These are phyloP conservation scores for Labeo rohita DNA, from an alignment of 2,113 vertebrate genomes.

Conservation along the genomic window DNA sequence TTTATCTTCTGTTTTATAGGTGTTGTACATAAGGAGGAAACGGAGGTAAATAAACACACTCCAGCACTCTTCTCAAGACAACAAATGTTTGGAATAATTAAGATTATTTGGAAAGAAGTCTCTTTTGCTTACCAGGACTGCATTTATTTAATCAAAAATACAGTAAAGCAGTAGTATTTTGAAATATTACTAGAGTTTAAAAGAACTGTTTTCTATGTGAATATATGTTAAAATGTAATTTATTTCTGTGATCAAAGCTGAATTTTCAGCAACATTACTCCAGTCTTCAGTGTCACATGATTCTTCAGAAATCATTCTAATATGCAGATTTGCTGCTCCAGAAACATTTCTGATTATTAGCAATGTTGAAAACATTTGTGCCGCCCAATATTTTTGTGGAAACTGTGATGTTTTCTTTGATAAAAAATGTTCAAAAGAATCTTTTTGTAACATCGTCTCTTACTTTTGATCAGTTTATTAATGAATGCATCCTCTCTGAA, in stretches of 20 bases:
- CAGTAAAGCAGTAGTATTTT: not conserved
- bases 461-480: not conserved
- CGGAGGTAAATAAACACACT: conserved; percentile 76
- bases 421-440: not conserved
- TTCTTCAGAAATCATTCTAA: not conserved
- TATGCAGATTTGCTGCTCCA: not conserved
- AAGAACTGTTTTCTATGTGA: not conserved
- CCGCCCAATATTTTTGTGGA: not conserved
- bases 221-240: not conserved
- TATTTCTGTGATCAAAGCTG: not conserved
- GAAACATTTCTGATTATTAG: not conserved
- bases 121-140: not conserved
- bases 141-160: not conserved
- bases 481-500: not conserved
- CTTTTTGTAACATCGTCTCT: not conserved
- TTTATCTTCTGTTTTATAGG: conserved; percentile 71
- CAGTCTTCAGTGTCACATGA: not conserved
- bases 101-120: not conserved
- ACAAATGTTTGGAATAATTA: not conserved
- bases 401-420: not conserved
- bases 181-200: not conserved
- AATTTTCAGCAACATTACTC: not conserved
- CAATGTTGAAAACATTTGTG: not conserved
- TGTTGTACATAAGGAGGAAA: conserved; percentile 89
- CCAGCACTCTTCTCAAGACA: not conserved